phyloP scores from a whole-genome alignment of 2,113 vertebrate genomes.

The Zeus faber region DNA sequence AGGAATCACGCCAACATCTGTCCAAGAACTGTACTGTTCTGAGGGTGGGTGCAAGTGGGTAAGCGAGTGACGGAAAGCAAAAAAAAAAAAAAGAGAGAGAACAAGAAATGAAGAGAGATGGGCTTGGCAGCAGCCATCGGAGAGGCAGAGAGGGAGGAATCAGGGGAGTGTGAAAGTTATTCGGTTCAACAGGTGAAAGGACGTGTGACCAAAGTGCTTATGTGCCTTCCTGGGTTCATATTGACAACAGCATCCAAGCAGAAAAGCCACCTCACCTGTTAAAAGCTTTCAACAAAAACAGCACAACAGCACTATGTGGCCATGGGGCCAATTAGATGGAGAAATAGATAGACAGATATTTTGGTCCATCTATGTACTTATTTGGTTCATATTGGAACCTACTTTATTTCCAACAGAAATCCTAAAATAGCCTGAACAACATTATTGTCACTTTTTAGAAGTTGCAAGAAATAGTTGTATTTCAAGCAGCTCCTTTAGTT shows the following conservation, averaged over 20 bases:
- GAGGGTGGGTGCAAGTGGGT: no score
- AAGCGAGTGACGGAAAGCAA: no score
- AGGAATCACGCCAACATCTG: constrained; percentile 68
- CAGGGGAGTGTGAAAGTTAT: constrained; percentile 3
- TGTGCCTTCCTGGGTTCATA: constrained; percentile 22
- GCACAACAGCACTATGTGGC: not conserved
- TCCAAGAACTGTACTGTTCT: no score
- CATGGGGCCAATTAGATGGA: no score
- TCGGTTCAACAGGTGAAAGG: constrained; percentile 14
- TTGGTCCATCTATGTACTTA: no score
- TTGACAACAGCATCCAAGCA: constrained; percentile 22
- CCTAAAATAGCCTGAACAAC: no score
- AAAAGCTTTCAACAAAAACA: constrained; percentile 43
- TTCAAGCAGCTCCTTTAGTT: no score
- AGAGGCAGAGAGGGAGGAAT: not conserved
- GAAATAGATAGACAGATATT: no score
- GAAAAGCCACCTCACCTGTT: constrained; percentile 32
- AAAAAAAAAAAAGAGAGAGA: not conserved
- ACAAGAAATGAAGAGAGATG: constrained; percentile 17
- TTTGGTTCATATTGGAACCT: no score
- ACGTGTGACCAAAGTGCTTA: constrained; percentile 42
- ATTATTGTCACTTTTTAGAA: no score
- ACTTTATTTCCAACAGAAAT: no score
- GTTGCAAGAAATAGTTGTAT: no score
- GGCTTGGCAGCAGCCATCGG: not conserved